Evolutionary conservation across 2,888 invertebrate genomes (phyloP), one percentile per base, ranked within the genome.

Genomic region (Idaea dimidiata): DNA sequence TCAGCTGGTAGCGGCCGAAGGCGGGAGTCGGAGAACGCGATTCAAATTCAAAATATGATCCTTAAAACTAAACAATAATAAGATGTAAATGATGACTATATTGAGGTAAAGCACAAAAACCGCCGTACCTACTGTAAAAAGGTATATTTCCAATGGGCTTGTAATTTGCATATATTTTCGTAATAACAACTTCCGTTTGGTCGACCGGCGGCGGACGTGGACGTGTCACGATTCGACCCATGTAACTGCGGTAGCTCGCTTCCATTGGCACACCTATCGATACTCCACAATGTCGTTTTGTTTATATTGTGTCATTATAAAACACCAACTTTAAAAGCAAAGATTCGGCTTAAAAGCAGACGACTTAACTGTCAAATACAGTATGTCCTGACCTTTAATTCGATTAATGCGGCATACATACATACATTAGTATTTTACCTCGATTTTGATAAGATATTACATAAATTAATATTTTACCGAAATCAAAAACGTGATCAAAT

Each of bases 161-260:
- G 79, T 82, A 82, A 88, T 91, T 88, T 90, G 83, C 89, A 90
- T 89, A 87, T 80, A 89, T 89, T 90, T 88, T 87, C 83, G 84
- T 87, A 86, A 87, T 88, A 87, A 84, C 76, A 83, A 88, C 89
- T 89, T 91, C 90, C 90, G 88, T 86, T 84, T 79, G 75, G 73
- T 80, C 71, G 72, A 77, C 73, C 75, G 18, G 56, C 55, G 16
- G 17, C 18, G 17, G 56, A 18, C 43, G 74, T 78, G 82, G 81
- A 80, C 81, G 81, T 86, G 84, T 86, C 86, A 87, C 83, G 85
- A 80, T 69, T 73, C 73, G 68, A 70, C 62, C 64, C 71, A 70
- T 69, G 72, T 71, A 73, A 76, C 74, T 68, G 71, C 76, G 72
- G 80, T 79, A 78, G 79, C 76, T 70, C 66, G 66, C 71, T 72